Conservation (phyloP, 2,888 invertebrate genomes). For the Lymantria monacha region DNA sequence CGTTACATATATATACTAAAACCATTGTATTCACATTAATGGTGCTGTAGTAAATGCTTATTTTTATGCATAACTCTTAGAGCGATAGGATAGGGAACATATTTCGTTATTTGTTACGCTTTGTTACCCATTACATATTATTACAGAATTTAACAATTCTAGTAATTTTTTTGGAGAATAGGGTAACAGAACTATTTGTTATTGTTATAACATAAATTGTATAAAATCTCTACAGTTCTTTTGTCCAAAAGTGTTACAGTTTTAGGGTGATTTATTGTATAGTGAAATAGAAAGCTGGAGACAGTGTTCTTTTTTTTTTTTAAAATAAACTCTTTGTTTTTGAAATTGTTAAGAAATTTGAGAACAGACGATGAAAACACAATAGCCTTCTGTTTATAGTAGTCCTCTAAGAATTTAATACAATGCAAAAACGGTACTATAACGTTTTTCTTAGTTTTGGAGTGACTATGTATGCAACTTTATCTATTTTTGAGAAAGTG, state of each 20-base stretch:
- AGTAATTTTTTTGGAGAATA: slow-evolving; percentile 15
- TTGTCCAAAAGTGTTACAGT: slow-evolving; percentile 28
- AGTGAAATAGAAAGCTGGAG: slow-evolving; percentile 48
- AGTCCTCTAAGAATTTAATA: slow-evolving; percentile 6
- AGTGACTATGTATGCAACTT: neutral
- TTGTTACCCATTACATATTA: slow-evolving; percentile 6
- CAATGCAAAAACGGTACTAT: slow-evolving; percentile 7
- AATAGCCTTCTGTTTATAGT: slow-evolving; percentile 42
- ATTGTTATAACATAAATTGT: slow-evolving; percentile 18
- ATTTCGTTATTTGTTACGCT: slow-evolving; percentile 7
- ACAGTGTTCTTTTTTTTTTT: slow-evolving; percentile 24
- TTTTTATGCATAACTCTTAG: neutral
- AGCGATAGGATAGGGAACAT: neutral
- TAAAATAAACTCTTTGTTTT: slow-evolving; percentile 29
- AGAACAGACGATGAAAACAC: slow-evolving; percentile 39
- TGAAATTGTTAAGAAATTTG: slow-evolving; percentile 21
- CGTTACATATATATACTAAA: too few relatives aligned
- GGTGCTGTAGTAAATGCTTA: too few relatives aligned
- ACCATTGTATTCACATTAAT: too few relatives aligned
- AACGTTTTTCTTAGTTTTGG: neutral
- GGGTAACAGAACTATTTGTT: slow-evolving; percentile 7
- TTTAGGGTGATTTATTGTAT: slow-evolving; percentile 25
- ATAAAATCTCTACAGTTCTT: neutral
- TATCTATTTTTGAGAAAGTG: neutral
- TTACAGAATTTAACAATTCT: neutral